Conservation (phyloP, 1,140 invertebrate species). For the Heliconius congener region DNA sequence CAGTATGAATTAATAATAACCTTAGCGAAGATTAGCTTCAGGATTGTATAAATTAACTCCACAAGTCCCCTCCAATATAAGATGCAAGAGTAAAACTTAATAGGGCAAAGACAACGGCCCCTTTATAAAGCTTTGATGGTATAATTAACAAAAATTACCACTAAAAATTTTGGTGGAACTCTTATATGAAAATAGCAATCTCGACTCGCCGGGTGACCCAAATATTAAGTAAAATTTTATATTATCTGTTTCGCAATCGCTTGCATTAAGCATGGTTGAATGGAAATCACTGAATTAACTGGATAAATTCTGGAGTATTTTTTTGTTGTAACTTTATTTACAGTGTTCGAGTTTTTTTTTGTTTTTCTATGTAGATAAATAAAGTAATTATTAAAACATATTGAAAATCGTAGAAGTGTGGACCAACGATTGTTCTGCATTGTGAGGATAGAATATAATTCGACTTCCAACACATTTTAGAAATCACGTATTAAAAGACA, state of each 20-base stretch:
- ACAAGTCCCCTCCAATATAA: constrained; percentile 7
- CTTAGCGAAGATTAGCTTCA: constrained; percentile 8
- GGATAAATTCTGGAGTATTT: not conserved
- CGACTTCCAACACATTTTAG: no score
- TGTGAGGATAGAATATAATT: no score
- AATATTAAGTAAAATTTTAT: constrained; percentile 19
- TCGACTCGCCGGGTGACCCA: constrained; percentile 3
- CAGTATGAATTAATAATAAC: constrained; percentile 13
- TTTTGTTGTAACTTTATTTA: not conserved
- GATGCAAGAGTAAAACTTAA: constrained; percentile 27
- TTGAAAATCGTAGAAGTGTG: no score
- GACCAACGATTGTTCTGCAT: no score
- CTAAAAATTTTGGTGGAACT: constrained; percentile 15
- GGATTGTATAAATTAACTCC: constrained; percentile 8
- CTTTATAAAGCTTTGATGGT: constrained; percentile 27
- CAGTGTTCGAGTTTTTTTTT: no score
- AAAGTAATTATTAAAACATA: no score
- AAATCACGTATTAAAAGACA: no score
- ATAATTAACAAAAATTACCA: constrained; percentile 34
- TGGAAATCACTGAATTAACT: not conserved
- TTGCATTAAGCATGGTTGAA: not conserved
- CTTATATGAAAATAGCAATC: constrained; percentile 14
- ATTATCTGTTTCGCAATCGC: constrained; percentile 5
- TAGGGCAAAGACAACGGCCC: constrained; percentile 19
- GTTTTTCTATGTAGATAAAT: no score